phyloP scores from a whole-genome alignment of 2,113 vertebrate genomes.

The Xiphias gladius region DNA sequence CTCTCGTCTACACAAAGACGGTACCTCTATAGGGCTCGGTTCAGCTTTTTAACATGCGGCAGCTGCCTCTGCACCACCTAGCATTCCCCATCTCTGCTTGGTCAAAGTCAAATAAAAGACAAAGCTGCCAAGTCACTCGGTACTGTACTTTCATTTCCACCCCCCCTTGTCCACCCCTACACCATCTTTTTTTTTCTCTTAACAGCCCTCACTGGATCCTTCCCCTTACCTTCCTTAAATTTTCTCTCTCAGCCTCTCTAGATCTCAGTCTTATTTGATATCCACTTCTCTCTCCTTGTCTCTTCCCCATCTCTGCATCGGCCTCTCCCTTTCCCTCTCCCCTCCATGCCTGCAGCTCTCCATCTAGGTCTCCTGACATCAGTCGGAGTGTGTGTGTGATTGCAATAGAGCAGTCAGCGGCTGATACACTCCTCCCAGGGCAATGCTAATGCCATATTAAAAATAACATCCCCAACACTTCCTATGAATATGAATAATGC shows the following conservation, averaged over 20 bases:
- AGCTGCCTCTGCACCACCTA: conserved; percentile 75
- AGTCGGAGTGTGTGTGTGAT: conserved; percentile 68
- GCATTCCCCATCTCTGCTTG: conserved; percentile 70
- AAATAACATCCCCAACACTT: conserved; percentile 83
- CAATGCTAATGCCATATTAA: conserved; percentile 85
- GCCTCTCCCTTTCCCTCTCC: conserved; percentile 22
- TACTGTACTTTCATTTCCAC: conserved; percentile 73
- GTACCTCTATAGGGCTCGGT: conserved; percentile 62
- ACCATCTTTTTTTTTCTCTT: conserved; percentile 42
- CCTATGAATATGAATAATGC: conserved; percentile 82
- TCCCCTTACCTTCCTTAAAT: conserved; percentile 40
- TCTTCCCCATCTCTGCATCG: conserved; percentile 56
- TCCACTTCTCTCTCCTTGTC: conserved; percentile 42
- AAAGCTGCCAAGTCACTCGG: conserved; percentile 73
- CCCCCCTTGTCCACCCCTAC: conserved; percentile 64
- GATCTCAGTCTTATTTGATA: conserved; percentile 65
- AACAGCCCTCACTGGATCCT: conserved; percentile 65
- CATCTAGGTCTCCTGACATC: conserved; percentile 77
- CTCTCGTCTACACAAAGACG: conserved; percentile 35
- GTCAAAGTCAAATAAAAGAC: conserved; percentile 87
- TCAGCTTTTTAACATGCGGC: conserved; percentile 80
- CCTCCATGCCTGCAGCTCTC: conserved; percentile 70
- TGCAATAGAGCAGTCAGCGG: conserved; percentile 80
- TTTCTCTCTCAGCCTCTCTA: conserved; percentile 39
- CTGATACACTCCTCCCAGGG: conserved; percentile 78